Evolutionary conservation across 2,888 invertebrate species (phyloP).

Genomic region (Ethmia dodecea): DNA sequence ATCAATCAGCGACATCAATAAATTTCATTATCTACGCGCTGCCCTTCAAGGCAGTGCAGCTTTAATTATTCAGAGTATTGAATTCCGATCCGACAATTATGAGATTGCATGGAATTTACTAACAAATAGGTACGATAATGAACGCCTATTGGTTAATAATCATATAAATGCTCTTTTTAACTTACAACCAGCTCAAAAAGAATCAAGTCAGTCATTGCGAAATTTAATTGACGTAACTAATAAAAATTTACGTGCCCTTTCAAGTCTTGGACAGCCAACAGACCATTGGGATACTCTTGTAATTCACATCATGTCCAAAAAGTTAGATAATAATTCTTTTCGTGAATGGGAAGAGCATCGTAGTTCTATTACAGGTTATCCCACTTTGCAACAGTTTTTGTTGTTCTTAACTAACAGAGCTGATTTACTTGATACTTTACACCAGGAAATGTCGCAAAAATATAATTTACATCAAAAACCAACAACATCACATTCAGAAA

Average conservation of each 20-base stretch:
- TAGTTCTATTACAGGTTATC: too few species aligned
- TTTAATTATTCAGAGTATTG: too few species aligned
- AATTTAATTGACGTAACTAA: constrained; percentile 1
- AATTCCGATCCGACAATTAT: too few species aligned
- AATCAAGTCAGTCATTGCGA: background rate
- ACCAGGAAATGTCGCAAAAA: background rate
- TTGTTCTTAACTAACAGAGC: background rate
- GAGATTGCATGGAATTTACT: too few species aligned
- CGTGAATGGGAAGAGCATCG: constrained; percentile 4
- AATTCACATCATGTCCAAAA: constrained; percentile 1
- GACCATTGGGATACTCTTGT: constrained; percentile 5
- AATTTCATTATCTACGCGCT: too few species aligned
- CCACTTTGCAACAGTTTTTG: background rate
- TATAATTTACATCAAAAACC: too few species aligned
- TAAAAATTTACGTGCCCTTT: constrained; percentile 6
- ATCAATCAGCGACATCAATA: too few species aligned
- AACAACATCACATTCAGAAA: background rate
- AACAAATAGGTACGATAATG: too few species aligned
- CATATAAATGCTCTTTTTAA: too few species aligned
- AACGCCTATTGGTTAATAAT: too few species aligned
- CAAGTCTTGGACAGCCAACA: constrained; percentile 1
- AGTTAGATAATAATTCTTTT: constrained; percentile 1
- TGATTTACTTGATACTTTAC: background rate
- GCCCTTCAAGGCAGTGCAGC: too few species aligned
- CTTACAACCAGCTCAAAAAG: too few species aligned